These are phyloP conservation scores for Mythimna lalbum DNA, from an alignment of 2,888 invertebrate species.

Conservation along the genomic window DNA sequence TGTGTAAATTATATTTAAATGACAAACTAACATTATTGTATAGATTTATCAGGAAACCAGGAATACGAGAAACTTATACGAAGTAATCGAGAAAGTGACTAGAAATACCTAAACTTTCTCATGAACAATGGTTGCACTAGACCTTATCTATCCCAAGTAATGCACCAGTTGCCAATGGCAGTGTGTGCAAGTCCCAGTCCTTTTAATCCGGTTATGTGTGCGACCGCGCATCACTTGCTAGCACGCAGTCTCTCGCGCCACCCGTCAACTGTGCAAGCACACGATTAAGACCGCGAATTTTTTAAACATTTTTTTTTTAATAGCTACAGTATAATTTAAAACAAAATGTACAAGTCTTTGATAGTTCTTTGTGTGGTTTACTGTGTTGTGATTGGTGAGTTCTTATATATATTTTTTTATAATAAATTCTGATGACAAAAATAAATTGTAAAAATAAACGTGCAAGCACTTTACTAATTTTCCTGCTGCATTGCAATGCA, in stretches of 20 bases:
- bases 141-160: conserved; percentile 50
- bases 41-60: conserved; percentile 3
- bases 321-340: conserved; percentile 18
- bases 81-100: conserved; percentile 51
- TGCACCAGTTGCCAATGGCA: conserved; percentile 64
- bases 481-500: conserved; percentile 3
- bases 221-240: conserved; percentile 83
- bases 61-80: conserved; percentile 29
- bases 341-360: conserved; percentile 82
- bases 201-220: conserved; percentile 83
- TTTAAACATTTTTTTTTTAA: conserved; percentile 51
- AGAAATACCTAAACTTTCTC: conserved; percentile 47
- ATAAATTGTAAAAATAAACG: not conserved
- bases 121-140: conserved; percentile 42
- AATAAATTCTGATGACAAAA: not conserved
- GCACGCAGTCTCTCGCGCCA: conserved; percentile 77
- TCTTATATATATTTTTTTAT: conserved; percentile 16
- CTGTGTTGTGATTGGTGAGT: conserved; percentile 85
- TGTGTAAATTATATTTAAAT: not conserved
- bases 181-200: conserved; percentile 72
- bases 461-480: conserved; percentile 3
- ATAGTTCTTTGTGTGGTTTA: conserved; percentile 82
- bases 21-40: not conserved
- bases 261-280: conserved; percentile 65
- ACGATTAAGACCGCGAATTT: conserved; percentile 62